phyloP scores from a whole-genome alignment of 2,113 vertebrate species.

The Lophochroa leadbeateri region DNA sequence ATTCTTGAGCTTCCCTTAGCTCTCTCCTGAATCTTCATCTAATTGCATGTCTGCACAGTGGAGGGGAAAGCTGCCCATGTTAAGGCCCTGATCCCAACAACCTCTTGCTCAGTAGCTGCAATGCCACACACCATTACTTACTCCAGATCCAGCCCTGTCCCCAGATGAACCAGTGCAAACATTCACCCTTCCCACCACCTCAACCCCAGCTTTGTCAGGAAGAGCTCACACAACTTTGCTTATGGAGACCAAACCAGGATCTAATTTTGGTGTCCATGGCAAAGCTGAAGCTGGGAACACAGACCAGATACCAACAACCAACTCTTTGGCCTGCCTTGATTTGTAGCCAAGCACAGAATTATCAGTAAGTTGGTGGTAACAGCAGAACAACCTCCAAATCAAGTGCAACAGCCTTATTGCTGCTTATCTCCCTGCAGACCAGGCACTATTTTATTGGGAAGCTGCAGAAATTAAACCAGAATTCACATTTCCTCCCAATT shows the following conservation, averaged over 20 bases:
- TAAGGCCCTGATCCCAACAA: background rate
- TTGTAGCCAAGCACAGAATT: background rate
- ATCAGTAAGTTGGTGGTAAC: constrained; percentile 40
- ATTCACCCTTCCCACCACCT: fast-evolving
- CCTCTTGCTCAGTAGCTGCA: background rate
- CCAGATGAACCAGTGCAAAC: background rate
- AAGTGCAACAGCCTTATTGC: background rate
- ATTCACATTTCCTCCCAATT: background rate
- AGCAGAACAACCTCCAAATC: constrained; percentile 37
- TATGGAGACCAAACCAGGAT: background rate
- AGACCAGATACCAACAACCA: background rate
- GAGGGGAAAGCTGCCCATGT: background rate
- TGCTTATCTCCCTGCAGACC: constrained; percentile 9
- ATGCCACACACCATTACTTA: fast-evolving
- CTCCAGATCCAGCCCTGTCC: background rate
- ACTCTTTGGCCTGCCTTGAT: background rate
- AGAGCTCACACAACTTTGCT: background rate
- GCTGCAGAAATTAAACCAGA: background rate
- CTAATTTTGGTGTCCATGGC: background rate
- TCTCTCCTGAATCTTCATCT: background rate
- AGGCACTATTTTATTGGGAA: background rate
- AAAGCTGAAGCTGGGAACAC: background rate
- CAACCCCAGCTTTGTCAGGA: background rate
- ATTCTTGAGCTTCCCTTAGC: background rate
- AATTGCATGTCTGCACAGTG: fast-evolving